Evolutionary conservation across 2,113 vertebrate species (phyloP), one percentile per base, ranked within the genome.

Genomic region (Pomatorhinus ruficollis): DNA sequence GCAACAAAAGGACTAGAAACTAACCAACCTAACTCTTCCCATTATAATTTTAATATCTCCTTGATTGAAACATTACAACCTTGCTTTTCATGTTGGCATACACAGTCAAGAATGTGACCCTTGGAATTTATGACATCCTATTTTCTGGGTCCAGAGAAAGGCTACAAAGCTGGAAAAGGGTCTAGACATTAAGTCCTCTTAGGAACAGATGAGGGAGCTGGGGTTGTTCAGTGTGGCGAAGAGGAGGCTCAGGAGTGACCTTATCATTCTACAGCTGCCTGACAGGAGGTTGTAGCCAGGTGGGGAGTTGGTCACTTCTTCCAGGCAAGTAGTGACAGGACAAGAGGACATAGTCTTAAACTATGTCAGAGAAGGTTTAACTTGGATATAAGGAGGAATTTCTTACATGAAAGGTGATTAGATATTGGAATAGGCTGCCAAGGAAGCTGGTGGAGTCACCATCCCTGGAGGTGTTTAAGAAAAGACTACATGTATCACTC

Each of bases 261-360:
- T n/a, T 30, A 42, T 35, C 6, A 20, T 24, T 65, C 9, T 37
- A 22, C 25, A 59, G 3, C 11, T 44, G 1, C 37, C 33, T 10
- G 14, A 27, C 10, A 37, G 9, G 31, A 37, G 9, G 11, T 0
- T 40, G 20, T 16, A 49, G 31, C 9, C 13, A 9, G 6, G 28
- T 30, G 16, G 12, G 4, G 2, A 8, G 7, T 16, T 0, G 0
- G 12, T 12, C 25, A 42, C 35, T 57, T 49, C 6, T 57, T 10
- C 4, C 8, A 24, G n/a, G 47, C 7, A 33, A 4, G 10, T 15
- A 10, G 24, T 6, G 39, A 45, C 28, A 42, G 24, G 30, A 42
- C 20, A 30, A 57, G 31, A 57, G 10, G 16, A 40, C 15, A 27
- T 57, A 57, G 17, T 7, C 6, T 21, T 44, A 42, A 49, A 18